Evolutionary conservation across 2,113 vertebrate species (phyloP), one percentile per base, ranked within the genome.

Genomic region (Pomatorhinus ruficollis): DNA sequence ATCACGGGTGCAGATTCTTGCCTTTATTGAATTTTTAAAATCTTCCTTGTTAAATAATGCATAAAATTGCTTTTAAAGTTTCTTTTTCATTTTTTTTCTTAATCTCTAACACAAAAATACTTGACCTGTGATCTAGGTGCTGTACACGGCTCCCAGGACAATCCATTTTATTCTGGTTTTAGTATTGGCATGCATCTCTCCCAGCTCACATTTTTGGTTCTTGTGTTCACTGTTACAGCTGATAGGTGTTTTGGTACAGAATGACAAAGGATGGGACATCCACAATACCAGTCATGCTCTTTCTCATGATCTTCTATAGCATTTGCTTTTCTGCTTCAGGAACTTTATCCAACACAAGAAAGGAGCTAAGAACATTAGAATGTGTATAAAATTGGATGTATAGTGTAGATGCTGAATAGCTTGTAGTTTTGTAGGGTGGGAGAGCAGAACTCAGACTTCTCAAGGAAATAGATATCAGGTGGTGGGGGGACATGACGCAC

Each of bases 401-500:
- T 16, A 69, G 4, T 33, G 13, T 39, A 50, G 27, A 18, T 39
- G 23, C 11, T 28, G 19, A 65, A 61, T 35, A 61, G 2, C 4
- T 20, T 52, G 25, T 44, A 30, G 7, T 75, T 30, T 56, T 53
- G 6, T 33, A 49, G 33, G 42, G 14, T 0, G 1, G 21, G 20
- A 82, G 3, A 60, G 27, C 9, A 75, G 16, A 69, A 39, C 5
- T 64, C 9, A 30, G 23, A 20, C 8, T 66, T 10, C n/a, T 53
- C 8, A 24, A 2, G 1, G 52, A 90, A 69, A 79, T n/a, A 6
- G 3, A 6, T 56, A 54, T 23, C 7, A 52, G 18, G 2, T 12
- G 20, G 8, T 8, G 7, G 2, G 0, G 2, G 17, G 12, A 16
- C 30, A 53, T 0, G 0, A 45, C 10, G 61, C 10, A 53, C 2